Evolutionary conservation across 2,888 invertebrate species (phyloP).

Genomic region (Drymonia ruficornis): DNA sequence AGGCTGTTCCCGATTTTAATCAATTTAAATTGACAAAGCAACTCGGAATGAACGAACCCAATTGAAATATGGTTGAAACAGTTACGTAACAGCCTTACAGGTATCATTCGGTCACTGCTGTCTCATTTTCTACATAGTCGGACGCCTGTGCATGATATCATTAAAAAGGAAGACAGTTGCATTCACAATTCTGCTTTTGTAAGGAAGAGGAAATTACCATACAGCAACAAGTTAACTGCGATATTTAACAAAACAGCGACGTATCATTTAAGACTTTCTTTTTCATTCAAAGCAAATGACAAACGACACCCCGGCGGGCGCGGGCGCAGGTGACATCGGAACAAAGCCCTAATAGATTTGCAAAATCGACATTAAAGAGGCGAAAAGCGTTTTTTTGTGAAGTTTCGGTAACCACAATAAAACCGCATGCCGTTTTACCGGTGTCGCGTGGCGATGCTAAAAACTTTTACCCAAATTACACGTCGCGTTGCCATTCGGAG

Average conservation of each 20-base stretch:
- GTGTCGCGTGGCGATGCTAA: constrained; percentile 68
- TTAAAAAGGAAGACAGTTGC: neutral
- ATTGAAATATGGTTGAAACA: too few relatives aligned
- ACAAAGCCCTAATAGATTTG: constrained; percentile 71
- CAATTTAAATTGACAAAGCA: too few relatives aligned
- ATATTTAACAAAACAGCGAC: neutral
- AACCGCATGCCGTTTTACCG: constrained; percentile 70
- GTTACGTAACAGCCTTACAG: neutral
- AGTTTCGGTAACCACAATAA: constrained; percentile 74
- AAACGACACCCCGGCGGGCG: constrained; percentile 38
- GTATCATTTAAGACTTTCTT: constrained; percentile 38
- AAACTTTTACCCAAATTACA: constrained; percentile 64
- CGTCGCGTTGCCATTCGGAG: constrained; percentile 49
- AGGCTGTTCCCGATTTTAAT: too few relatives aligned
- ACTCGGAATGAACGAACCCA: too few relatives aligned
- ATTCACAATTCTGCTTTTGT: neutral
- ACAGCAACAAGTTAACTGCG: neutral
- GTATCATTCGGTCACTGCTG: too few relatives aligned
- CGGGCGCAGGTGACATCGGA: constrained; percentile 62
- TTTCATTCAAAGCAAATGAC: constrained; percentile 48
- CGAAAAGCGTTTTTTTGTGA: constrained; percentile 58
- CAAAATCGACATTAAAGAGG: constrained; percentile 62
- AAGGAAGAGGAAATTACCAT: neutral
- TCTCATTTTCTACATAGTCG: too few relatives aligned
- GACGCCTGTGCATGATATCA: neutral